Evolutionary conservation across 1,140 invertebrate species (phyloP), one percentile per base, ranked within the genome.

Genomic region (Pomacea maculata): DNA sequence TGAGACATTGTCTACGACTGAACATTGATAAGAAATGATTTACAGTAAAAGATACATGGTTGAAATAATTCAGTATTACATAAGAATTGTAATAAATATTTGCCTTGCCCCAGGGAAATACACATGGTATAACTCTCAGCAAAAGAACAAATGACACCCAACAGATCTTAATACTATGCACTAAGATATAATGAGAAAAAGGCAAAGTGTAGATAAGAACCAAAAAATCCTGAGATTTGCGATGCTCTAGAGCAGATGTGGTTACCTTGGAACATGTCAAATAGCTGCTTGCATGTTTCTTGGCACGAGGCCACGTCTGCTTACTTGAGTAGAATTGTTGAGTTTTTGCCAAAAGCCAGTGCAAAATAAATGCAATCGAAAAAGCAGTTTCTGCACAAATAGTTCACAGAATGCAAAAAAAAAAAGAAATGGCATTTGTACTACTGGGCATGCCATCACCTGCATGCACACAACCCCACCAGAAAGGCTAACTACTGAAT

Each of bases 111-210:
- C 67, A 70, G 57, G 57, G 57, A 25, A n/a, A 70, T n/a, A 25
- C 21, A 70, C 67, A 70, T n/a, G 29, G n/a, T 70, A n/a, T 7
- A 45, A 73, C 70, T 78, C 78, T 80, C 79, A 80, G 79, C n/a
- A 79, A 82, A 45, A 84, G 75, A 74, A 81, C 82, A 82, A 82
- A 78, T 84, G 79, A 67, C 19, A 54, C 21, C 25, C 19, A 34
- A 63, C 19, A 81, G 72, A 81, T 82, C 82, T 94, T 94, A 5
- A 93, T 93, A 80, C 98, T 94, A 57, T 97, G 90, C 45, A 91
- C 91, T 45, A 93, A 93, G 92, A 97, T 97, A 83, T 97, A 92
- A 64, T 97, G 97, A 91, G 97, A 99, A 82, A 95, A 93, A 1
- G 98, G 92, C 97, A 97, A 98, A 83, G 97, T 93, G 72, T 95